These are phyloP conservation scores for Lates calcarifer DNA, from an alignment of 2,113 vertebrate genomes.

Conservation along the genomic window DNA sequence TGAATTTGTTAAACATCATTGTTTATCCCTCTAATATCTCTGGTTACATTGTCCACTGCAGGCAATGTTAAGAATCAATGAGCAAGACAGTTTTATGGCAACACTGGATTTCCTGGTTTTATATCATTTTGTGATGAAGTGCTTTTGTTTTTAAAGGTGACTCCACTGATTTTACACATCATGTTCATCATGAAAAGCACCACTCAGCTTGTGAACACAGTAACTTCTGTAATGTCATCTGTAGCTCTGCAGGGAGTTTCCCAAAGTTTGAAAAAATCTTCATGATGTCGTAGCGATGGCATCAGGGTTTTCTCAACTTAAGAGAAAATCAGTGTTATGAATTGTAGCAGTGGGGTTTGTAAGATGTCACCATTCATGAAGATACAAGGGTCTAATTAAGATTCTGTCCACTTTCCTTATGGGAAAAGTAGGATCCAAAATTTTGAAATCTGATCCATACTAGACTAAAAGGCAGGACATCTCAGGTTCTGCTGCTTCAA, in stretches of 20 bases:
- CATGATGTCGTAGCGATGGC: neutral
- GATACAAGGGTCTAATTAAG: neutral
- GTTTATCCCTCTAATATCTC: constrained; percentile 1
- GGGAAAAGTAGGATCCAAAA: neutral
- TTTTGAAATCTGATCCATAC: neutral
- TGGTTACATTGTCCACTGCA: neutral
- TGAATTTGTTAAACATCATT: neutral
- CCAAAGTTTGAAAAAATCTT: neutral
- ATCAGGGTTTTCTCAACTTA: neutral
- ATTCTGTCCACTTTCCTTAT: neutral
- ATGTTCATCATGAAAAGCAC: neutral
- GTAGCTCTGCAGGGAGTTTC: too few relatives aligned
- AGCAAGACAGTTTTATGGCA: neutral
- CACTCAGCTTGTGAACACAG: neutral
- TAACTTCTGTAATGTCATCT: neutral
- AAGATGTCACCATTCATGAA: neutral
- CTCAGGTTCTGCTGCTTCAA: too few relatives aligned
- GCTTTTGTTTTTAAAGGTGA: neutral
- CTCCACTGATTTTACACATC: neutral
- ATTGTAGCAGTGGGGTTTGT: neutral
- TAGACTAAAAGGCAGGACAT: neutral
- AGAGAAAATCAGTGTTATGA: neutral
- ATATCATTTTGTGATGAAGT: neutral
- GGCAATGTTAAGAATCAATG: neutral
- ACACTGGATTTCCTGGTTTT: neutral